phyloP scores from a whole-genome alignment of 2,888 invertebrate genomes.

The Xylota sylvarum region DNA sequence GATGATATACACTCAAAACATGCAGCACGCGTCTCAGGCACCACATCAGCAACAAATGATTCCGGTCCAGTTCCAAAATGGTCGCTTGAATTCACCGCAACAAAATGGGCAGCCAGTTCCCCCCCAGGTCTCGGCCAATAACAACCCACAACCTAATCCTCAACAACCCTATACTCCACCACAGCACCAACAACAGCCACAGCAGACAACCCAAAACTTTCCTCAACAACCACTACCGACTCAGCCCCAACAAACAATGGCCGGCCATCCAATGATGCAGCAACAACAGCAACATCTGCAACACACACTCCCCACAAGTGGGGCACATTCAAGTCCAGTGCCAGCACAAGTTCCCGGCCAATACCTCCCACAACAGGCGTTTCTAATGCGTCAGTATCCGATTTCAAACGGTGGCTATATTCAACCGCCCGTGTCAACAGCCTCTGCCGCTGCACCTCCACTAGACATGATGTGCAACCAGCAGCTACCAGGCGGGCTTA shows the following conservation, averaged over 20 bases:
- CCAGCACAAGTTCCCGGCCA: constrained; percentile 72
- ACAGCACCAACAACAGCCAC: constrained; percentile 74
- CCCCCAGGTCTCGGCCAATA: constrained; percentile 48
- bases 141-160: constrained; percentile 60
- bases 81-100: constrained; percentile 79
- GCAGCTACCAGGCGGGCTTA: constrained; percentile 61
- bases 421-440: constrained; percentile 45
- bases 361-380: constrained; percentile 74
- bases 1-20: constrained; percentile 54
- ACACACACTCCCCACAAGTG: constrained; percentile 49
- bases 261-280: constrained; percentile 64
- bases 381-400: constrained; percentile 66
- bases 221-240: constrained; percentile 72
- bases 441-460: constrained; percentile 71
- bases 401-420: constrained; percentile 63
- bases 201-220: constrained; percentile 76
- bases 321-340: constrained; percentile 46
- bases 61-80: constrained; percentile 83
- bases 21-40: constrained; percentile 60
- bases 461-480: constrained; percentile 74
- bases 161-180: constrained; percentile 58
- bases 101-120: constrained; percentile 79
- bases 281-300: constrained; percentile 74
- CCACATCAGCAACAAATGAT: constrained; percentile 78
- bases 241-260: constrained; percentile 63